These are phyloP conservation scores for Oncorhynchus tshawytscha DNA, from an alignment of 2,113 vertebrate species.

Conservation along the genomic window DNA sequence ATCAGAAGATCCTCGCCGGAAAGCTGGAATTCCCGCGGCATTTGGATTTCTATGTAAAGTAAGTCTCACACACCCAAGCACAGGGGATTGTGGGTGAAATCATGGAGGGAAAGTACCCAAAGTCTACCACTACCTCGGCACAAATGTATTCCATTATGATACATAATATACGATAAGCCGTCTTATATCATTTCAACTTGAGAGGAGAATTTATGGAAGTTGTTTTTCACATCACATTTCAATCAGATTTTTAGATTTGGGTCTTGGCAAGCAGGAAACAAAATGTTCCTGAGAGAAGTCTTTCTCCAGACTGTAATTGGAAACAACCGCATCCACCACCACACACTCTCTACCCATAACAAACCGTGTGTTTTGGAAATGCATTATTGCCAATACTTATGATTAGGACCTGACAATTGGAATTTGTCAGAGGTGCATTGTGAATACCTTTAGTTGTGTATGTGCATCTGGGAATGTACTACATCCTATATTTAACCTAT, in stretches of 20 bases:
- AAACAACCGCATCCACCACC: no score
- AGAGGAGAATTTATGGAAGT: background rate
- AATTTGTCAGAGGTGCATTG: background rate
- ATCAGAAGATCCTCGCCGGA: constrained; percentile 95
- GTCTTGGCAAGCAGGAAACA: no score
- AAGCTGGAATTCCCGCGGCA: constrained; percentile 94
- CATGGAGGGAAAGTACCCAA: background rate
- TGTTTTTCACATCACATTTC: background rate
- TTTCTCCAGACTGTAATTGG: no score
- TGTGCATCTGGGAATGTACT: background rate
- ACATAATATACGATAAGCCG: background rate
- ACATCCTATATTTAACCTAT: background rate
- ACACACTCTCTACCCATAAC: background rate
- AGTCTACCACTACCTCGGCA: background rate
- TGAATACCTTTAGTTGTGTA: background rate
- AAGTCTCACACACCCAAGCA: constrained; percentile 53
- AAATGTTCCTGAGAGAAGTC: no score
- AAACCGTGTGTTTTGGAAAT: background rate
- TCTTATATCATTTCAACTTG: background rate
- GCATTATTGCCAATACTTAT: background rate
- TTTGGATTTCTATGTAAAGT: constrained; percentile 96
- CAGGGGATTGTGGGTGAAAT: background rate
- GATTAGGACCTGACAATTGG: background rate
- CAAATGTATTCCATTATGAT: background rate
- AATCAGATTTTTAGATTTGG: background rate